A percentile compares a stretch with the other conserved stretches of the same genome.
phyloP scores from a whole-genome alignment of 2,888 invertebrate species.

The Onthophagus sagittarius region DNA sequence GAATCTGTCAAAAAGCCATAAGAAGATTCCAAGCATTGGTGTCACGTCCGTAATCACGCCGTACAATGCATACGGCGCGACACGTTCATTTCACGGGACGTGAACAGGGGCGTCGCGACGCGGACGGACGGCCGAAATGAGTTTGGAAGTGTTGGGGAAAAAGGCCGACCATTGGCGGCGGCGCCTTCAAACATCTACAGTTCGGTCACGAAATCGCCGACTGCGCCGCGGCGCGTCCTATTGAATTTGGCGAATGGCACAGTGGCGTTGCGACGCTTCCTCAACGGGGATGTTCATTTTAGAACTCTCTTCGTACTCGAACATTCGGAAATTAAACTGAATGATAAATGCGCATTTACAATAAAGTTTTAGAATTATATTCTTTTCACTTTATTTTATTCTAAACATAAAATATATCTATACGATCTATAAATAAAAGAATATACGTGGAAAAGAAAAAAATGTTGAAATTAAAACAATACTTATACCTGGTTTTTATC shows the following conservation, averaged over 20 bases:
- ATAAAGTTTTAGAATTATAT: neutral
- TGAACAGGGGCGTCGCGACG: constrained; percentile 2
- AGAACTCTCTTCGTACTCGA: neutral
- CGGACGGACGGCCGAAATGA: constrained; percentile 1
- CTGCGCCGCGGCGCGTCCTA: neutral
- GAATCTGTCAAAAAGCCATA: neutral
- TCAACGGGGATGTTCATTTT: neutral
- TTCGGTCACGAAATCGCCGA: constrained; percentile 1
- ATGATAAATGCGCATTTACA: neutral
- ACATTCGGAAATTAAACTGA: neutral
- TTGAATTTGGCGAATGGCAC: neutral
- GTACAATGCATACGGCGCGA: constrained; percentile 8
- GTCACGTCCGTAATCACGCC: constrained; percentile 5
- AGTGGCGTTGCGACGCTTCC: neutral
- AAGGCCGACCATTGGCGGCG: neutral
- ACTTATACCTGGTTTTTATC: no score
- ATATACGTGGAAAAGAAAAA: no score
- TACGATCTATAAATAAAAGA: no score
- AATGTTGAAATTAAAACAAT: no score
- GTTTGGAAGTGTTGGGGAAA: constrained; percentile 7
- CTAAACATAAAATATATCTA: no score
- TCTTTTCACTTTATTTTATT: neutral
- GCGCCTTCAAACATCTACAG: neutral
- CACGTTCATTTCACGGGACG: constrained; percentile 7
- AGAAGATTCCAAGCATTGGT: neutral